phyloP scores from a whole-genome alignment of 2,797 vertebrate genomes.

The Sebastes baramenuke region DNA sequence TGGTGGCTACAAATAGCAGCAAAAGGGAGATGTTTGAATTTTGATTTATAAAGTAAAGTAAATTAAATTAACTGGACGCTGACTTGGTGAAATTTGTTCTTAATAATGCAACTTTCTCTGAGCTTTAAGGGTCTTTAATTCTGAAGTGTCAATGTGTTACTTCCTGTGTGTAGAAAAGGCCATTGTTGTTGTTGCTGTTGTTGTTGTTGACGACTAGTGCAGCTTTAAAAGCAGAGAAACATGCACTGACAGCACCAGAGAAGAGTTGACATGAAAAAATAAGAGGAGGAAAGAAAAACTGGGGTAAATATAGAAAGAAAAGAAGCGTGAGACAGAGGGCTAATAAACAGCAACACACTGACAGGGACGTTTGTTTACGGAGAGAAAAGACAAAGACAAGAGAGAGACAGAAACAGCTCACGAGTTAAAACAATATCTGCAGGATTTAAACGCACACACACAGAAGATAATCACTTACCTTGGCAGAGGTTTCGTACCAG shows the following conservation, averaged over 20 bases:
- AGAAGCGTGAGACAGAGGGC: background rate
- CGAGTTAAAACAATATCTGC: background rate
- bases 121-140: background rate
- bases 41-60: no score
- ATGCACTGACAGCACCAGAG: background rate
- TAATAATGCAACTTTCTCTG: background rate
- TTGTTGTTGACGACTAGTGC: background rate
- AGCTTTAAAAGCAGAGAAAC: background rate
- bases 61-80: background rate
- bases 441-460: background rate
- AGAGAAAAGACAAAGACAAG: no score
- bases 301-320: background rate
- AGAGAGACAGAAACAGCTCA: background rate
- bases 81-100: no score
- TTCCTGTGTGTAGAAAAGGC: background rate
- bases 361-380: no score
- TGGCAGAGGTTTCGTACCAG: slow-evolving; percentile 86
- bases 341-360: background rate
- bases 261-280: background rate
- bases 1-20: background rate
- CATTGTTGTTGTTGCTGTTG: no score
- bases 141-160: background rate
- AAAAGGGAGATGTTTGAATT: background rate
- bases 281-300: background rate
- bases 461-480: slow-evolving; percentile 54